Conservation (phyloP, 2,797 vertebrate genomes). For the Lateolabrax maculatus region DNA sequence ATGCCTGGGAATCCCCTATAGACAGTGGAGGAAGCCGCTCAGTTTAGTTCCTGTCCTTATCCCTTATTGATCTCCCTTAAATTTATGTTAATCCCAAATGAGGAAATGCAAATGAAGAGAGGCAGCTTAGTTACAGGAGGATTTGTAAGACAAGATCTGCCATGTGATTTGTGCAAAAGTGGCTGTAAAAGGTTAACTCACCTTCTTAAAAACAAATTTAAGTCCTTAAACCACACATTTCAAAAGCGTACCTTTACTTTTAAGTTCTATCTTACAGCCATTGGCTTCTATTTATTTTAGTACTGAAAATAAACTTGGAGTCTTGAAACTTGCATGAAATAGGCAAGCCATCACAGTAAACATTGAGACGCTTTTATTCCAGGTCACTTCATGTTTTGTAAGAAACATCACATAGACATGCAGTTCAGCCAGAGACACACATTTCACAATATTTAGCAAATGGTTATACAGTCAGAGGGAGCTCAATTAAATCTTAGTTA, state of each 20-base stretch:
- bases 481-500: too few relatives aligned
- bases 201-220: not conserved
- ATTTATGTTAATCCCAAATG: conserved; percentile 20
- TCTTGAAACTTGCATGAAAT: not conserved
- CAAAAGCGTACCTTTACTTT: not conserved
- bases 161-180: not conserved
- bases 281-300: not conserved
- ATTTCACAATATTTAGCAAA: too few relatives aligned
- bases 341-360: not conserved
- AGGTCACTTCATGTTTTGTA: not conserved
- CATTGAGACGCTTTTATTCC: not conserved
- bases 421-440: not conserved
- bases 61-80: conserved; percentile 17
- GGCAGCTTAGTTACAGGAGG: not conserved
- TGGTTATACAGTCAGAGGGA: not conserved
- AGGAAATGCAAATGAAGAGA: conserved; percentile 13
- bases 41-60: conserved; percentile 1
- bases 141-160: not conserved
- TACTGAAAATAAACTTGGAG: not conserved
- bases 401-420: too few relatives aligned
- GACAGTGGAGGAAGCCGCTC: not conserved
- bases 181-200: not conserved
- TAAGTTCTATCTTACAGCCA: too few relatives aligned
- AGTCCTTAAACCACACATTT: not conserved
- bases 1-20: not conserved